Evolutionary conservation across 2,113 vertebrate species (phyloP).

Genomic region (Alexandromys fortis): DNA sequence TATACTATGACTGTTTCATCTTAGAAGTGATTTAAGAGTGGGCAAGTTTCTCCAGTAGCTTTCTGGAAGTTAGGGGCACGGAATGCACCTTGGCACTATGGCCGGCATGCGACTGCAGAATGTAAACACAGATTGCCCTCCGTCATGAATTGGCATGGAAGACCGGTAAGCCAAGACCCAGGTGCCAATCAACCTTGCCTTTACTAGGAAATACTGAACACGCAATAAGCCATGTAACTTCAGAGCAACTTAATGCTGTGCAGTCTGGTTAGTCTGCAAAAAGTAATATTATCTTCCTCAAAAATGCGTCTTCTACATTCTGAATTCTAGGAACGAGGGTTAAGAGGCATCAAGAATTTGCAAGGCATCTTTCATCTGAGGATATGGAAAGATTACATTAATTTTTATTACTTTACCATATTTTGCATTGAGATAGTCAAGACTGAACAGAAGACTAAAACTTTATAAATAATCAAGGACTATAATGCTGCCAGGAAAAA

Average conservation of each 20-base stretch:
- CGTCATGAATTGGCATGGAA: neutral
- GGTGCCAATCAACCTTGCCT: neutral
- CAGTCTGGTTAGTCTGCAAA: neutral
- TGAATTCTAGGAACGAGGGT: neutral
- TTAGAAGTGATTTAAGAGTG: neutral
- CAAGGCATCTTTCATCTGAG: neutral
- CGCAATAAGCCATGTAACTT: neutral
- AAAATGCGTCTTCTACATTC: neutral
- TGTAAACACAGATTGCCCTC: neutral
- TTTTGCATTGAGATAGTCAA: slow-evolving; percentile 23
- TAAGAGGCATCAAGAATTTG: neutral
- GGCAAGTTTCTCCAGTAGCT: neutral
- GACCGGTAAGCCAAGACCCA: neutral
- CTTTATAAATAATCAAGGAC: neutral
- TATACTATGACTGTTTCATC: accelerated
- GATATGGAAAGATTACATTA: neutral
- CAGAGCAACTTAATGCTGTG: neutral
- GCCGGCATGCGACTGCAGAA: neutral
- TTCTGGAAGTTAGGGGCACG: neutral
- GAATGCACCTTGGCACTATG: neutral
- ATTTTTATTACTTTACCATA: neutral
- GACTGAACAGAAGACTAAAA: neutral
- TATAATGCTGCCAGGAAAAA: neutral
- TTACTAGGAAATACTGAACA: neutral
- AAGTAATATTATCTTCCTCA: neutral